These are phyloP conservation scores for Malacosoma neustria DNA, from an alignment of 2,888 invertebrate genomes.

Conservation along the genomic window DNA sequence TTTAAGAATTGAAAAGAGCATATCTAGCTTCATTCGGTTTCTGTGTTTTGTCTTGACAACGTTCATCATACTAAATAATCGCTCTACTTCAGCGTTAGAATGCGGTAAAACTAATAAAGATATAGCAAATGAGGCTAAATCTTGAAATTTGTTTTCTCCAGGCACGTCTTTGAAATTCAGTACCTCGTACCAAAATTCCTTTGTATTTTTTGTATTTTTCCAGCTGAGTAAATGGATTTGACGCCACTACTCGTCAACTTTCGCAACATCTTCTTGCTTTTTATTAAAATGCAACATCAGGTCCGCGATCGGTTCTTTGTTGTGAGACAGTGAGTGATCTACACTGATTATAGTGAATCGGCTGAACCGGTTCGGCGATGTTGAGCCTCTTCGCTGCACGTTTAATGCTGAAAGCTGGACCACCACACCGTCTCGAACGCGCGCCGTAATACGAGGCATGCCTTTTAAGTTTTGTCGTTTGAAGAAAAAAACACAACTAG, in stretches of 20 bases:
- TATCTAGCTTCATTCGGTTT: neutral
- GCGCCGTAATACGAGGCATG: too few relatives aligned
- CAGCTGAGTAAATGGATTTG: conserved; percentile 7
- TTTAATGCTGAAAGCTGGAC: too few relatives aligned
- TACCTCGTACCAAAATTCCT: conserved; percentile 6
- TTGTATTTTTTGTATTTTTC: conserved; percentile 1
- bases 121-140: conserved; percentile 8
- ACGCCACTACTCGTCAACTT: conserved; percentile 6
- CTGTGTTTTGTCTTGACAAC: neutral
- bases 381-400: too few relatives aligned
- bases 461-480: too few relatives aligned
- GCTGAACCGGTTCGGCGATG: too few relatives aligned
- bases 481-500: too few relatives aligned
- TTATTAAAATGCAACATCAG: conserved; percentile 2
- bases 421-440: too few relatives aligned
- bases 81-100: too few relatives aligned
- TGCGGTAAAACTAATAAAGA: conserved; percentile 8
- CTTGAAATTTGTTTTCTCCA: conserved; percentile 6
- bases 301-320: too few relatives aligned
- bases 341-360: too few relatives aligned
- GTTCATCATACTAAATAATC: too few relatives aligned
- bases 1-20: neutral
- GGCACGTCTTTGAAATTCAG: conserved; percentile 7
- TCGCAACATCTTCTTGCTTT: conserved; percentile 11
- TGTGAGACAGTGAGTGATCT: too few relatives aligned